Base-by-base conservation (phyloP, 2,113 vertebrate genomes). In the Lathamus discolor region DNA sequence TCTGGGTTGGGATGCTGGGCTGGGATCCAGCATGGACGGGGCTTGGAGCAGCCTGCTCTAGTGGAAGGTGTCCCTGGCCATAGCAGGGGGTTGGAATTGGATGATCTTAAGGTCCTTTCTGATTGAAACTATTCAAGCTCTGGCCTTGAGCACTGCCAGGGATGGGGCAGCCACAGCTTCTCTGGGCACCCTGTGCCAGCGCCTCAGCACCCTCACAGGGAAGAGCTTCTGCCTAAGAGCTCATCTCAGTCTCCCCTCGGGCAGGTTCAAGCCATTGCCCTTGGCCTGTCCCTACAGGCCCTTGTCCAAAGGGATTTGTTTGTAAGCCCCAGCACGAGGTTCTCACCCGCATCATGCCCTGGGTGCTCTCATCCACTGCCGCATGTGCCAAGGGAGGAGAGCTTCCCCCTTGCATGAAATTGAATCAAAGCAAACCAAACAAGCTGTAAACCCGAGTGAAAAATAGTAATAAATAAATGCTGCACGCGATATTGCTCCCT, bases 311-410 rank as follows among this genome's bases (percentile, higher is more conserved):
- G 57, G 57, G 33, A n/a, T 35, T 23, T 59, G 57, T n/a, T 10
- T 23, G 57, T n/a, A 59, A 3, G 6, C 17, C 12, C 44, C 17
- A 10, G 20, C 1, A 0, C 6, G 3, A 33, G n/a, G 27, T 13
- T 49, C 72, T 22, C 35, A 13, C 4, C 52, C 66, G 10, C 18
- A 2, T 39, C 51, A 13, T 5, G 35, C 62, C 29, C 25, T 5
- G 33, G 22, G 33, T 59, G 57, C 57, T 59, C 57, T 35, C 57
- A 35, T 59, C 33, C 57, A 35, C 57, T 35, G 33, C 57, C 35
- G 57, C 13, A 16, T 6, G 9, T 59, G 57, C 33, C 20, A 59
- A n/a, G 22, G 54, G 44, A 68, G 23, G 59, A 79, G 70, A 80
- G 43, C 29, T 57, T 41, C 12, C 33, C 27, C 10, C 2, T 2